Base-by-base conservation (phyloP, 2,797 vertebrate genomes). In the Echiichthys vipera region DNA sequence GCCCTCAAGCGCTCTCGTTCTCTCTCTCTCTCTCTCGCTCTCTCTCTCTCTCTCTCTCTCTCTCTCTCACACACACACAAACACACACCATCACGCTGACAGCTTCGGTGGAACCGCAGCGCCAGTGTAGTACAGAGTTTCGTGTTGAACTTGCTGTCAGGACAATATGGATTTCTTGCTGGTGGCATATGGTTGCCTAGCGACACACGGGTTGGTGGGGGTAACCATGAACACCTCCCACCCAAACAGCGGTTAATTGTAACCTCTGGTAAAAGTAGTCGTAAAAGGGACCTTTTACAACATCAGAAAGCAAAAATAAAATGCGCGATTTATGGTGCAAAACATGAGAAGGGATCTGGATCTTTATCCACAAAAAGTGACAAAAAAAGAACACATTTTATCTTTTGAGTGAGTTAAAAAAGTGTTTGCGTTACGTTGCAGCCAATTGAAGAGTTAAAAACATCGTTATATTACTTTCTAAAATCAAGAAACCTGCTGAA, bases 121-220 rank as follows among this genome's bases (percentile, higher is more conserved):
- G 24, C 69, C 75, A 24, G 12, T 15, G 51, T 71, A 63, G 65
- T 68, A 27, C 54, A 49, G 36, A 74, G 67, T 65, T 74, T 65
- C 56, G 50, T 58, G 59, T 72, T 82, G 72, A 88, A 90, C 80
- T 88, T 89, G 89, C 81, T 85, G 74, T 67, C 51, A 53, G 65
- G 79, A 86, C 81, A 91, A 91, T 88, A 88, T 80, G 80, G 90
- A 92, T 91, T 89, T 88, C 77, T 75, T 84, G 69, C 66, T 83
- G 59, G 83, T 51, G 76, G 71, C 22, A 46, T 78, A 34, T 12
- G 67, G 93, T 94, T 94, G 91, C 93, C 72, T 83, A 79, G 93
- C 71, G 50, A 93, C 88, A 58, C 24, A 71, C 47, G 12, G 40
- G 22, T 58, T 15, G 66, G 55, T 5, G 50, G 22, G 65, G 46